Evolutionary conservation across 2,888 invertebrate genomes (phyloP).

Genomic region (Mesorhabditis sp.): DNA sequence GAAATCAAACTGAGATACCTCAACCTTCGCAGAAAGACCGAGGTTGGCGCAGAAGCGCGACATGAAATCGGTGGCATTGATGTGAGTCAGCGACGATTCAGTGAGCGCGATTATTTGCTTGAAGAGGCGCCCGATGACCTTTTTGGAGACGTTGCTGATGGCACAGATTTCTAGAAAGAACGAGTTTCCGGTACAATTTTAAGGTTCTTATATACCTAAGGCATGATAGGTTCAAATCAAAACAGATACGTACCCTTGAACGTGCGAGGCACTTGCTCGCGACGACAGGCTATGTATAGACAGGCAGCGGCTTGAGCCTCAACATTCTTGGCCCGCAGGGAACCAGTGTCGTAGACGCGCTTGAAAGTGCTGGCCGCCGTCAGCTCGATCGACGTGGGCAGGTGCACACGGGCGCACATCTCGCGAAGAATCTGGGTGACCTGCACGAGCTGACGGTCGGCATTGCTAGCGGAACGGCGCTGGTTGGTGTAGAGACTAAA

Average conservation of each 20-base stretch:
- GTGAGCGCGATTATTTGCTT: conserved; percentile 90
- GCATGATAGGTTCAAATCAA: neutral
- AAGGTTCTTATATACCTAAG: neutral
- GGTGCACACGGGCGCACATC: conserved; percentile 95
- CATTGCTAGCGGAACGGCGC: conserved; percentile 71
- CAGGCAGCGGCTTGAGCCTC: conserved; percentile 98
- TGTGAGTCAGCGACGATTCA: conserved; percentile 91
- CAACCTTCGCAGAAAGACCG: conserved; percentile 65
- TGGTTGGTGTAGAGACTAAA: conserved; percentile 47
- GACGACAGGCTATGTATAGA: conserved; percentile 93
- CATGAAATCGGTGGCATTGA: conserved; percentile 96
- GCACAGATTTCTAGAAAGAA: conserved; percentile 81
- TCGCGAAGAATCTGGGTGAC: conserved; percentile 92
- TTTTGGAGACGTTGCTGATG: conserved; percentile 87
- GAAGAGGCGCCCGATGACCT: conserved; percentile 96
- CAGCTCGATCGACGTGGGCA: conserved; percentile 85
- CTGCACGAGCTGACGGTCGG: conserved; percentile 87
- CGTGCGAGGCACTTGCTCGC: conserved; percentile 95
- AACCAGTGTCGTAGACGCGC: conserved; percentile 64
- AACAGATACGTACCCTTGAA: conserved; percentile 67
- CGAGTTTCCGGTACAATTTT: neutral
- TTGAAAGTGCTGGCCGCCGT: conserved; percentile 92
- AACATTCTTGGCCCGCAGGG: conserved; percentile 73
- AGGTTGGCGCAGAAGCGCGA: conserved; percentile 87
- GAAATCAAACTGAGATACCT: conserved; percentile 9